A percentile compares a stretch with the other conserved stretches of the same genome.
These are phyloP conservation scores for Numenius arquata DNA, from an alignment of 2,113 vertebrate genomes.

Conservation along the genomic window DNA sequence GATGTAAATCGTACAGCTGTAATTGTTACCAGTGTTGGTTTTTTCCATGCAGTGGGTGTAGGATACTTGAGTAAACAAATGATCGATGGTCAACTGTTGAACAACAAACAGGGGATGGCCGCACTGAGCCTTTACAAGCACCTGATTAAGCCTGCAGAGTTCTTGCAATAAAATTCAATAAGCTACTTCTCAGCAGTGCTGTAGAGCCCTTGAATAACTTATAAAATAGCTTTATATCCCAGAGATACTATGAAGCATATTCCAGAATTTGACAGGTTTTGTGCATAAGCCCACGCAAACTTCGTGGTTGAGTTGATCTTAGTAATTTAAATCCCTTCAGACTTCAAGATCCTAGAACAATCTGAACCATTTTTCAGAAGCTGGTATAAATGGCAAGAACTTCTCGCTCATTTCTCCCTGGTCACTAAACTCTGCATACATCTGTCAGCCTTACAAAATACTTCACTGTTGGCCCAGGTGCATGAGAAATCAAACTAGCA, in stretches of 20 bases:
- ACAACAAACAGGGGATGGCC: neutral
- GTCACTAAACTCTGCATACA: neutral
- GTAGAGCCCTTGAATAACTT: neutral
- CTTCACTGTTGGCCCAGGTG: neutral
- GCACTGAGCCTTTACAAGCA: neutral
- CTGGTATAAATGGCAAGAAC: conserved; percentile 23
- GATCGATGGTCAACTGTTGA: neutral
- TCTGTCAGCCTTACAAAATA: neutral
- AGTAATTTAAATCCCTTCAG: conserved; percentile 51
- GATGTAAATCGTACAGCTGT: neutral
- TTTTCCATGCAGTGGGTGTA: neutral
- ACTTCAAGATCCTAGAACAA: conserved; percentile 39
- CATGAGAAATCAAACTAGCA: neutral
- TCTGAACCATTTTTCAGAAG: conserved; percentile 29
- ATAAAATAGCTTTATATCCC: neutral
- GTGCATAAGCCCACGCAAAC: conserved; percentile 31
- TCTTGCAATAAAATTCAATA: neutral
- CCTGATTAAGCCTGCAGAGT: neutral
- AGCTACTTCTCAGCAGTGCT: neutral
- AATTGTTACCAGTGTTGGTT: neutral
- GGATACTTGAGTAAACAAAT: neutral
- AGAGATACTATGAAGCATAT: conserved; percentile 4
- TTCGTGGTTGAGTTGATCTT: conserved; percentile 32
- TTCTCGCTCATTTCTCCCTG: neutral
- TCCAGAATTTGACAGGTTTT: conserved; percentile 58